These are phyloP conservation scores for Vipera ursinii DNA, from an alignment of 2,797 vertebrate species.

Conservation along the genomic window DNA sequence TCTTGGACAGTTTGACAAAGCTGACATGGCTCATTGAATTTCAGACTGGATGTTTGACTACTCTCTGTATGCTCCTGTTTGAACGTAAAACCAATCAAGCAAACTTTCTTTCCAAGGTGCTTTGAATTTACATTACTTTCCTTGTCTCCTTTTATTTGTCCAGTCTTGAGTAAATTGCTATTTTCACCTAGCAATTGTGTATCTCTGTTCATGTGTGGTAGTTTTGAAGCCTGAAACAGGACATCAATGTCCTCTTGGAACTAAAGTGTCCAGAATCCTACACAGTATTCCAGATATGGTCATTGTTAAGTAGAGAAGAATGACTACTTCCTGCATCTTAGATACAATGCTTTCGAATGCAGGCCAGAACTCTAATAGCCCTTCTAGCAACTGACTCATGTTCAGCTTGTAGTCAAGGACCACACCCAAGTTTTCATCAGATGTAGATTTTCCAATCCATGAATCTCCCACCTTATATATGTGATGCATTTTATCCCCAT, in stretches of 20 bases:
- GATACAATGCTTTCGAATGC: background rate
- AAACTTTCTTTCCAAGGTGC: background rate
- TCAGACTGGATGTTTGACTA: too few relatives aligned
- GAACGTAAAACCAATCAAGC: background rate
- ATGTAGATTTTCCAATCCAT: too few relatives aligned
- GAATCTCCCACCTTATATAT: too few relatives aligned
- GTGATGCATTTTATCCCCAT: too few relatives aligned
- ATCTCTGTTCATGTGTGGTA: background rate
- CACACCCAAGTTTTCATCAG: too few relatives aligned
- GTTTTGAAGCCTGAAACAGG: background rate
- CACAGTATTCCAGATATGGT: background rate
- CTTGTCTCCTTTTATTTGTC: background rate
- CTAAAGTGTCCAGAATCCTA: background rate
- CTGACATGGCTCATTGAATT: too few relatives aligned
- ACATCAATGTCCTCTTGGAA: background rate
- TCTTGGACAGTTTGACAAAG: too few relatives aligned
- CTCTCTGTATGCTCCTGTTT: too few relatives aligned
- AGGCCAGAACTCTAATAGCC: background rate
- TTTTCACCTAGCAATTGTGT: background rate
- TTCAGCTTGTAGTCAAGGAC: background rate
- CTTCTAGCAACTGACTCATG: background rate
- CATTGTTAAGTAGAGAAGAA: background rate
- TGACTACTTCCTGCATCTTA: background rate
- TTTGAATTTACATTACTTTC: background rate
- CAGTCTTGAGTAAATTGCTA: background rate